These are phyloP conservation scores for Thaumetopoea pityocampa DNA, from an alignment of 1,140 invertebrate genomes.

Conservation along the genomic window DNA sequence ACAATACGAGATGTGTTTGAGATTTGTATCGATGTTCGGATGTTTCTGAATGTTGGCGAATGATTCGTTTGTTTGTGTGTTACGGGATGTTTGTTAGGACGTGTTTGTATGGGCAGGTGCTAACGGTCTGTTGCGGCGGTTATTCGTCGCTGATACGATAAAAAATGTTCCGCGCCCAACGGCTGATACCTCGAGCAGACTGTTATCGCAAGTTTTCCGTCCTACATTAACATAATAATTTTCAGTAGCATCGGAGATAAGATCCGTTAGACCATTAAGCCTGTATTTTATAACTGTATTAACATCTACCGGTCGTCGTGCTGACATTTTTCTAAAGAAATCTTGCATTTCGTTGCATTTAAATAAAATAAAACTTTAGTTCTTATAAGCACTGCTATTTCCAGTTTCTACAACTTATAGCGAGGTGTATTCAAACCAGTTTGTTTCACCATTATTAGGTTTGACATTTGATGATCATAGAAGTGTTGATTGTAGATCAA, in stretches of 20 bases:
- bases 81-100: conserved; percentile 9
- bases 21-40: conserved; percentile 7
- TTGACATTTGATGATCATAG: too few relatives aligned
- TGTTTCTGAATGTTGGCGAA: conserved; percentile 1
- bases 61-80: conserved; percentile 2
- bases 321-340: too few relatives aligned
- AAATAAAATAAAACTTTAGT: too few relatives aligned
- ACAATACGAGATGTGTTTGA: conserved; percentile 8
- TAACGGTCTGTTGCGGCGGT: conserved; percentile 61
- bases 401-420: too few relatives aligned
- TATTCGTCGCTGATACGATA: conserved; percentile 54
- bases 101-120: conserved; percentile 44
- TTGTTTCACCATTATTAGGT: too few relatives aligned
- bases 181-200: conserved; percentile 33
- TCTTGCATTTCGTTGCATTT: too few relatives aligned
- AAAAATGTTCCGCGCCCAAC: conserved; percentile 52
- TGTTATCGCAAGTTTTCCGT: conserved; percentile 1
- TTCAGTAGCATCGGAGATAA: conserved; percentile 7
- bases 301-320: too few relatives aligned
- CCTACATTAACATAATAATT: conserved; percentile 15
- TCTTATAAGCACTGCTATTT: too few relatives aligned
- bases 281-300: too few relatives aligned
- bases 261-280: conserved; percentile 2
- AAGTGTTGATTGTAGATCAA: too few relatives aligned
- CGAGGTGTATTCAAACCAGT: too few relatives aligned